Conservation (phyloP, 2,888 invertebrate species). For the Diaperis boleti region DNA sequence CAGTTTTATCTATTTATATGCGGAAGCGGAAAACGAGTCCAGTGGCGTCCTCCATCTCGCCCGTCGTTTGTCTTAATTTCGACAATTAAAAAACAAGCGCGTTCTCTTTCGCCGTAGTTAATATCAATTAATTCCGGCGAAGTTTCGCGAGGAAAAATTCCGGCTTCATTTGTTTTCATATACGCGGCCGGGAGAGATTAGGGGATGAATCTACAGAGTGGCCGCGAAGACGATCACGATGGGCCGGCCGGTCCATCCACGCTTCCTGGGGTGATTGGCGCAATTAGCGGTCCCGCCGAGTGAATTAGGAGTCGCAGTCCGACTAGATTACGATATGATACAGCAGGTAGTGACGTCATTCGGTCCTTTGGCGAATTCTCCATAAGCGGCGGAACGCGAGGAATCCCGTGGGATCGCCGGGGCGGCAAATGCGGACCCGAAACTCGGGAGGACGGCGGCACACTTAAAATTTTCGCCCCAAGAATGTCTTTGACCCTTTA, state of each 20-base stretch:
- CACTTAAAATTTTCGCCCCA: slow-evolving; percentile 25
- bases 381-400: slow-evolving; percentile 34
- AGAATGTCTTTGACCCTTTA: slow-evolving; percentile 32
- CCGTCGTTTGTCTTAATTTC: slow-evolving; percentile 38
- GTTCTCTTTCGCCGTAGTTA: slow-evolving; percentile 49
- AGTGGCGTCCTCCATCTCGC: slow-evolving; percentile 7
- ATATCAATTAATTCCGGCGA: slow-evolving; percentile 52
- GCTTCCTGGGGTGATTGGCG: slow-evolving; percentile 9
- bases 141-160: slow-evolving; percentile 31
- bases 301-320: slow-evolving; percentile 29
- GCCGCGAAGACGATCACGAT: too few species aligned
- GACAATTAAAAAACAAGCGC: slow-evolving; percentile 39
- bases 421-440: slow-evolving; percentile 28
- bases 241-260: too few species aligned
- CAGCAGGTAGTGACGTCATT: slow-evolving; percentile 13
- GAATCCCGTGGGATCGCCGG: slow-evolving; percentile 27
- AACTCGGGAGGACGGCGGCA: slow-evolving; percentile 28
- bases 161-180: slow-evolving; percentile 40
- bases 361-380: slow-evolving; percentile 33
- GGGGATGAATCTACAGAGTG: too few species aligned
- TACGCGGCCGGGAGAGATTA: slow-evolving; percentile 5
- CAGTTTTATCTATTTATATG: slow-evolving; percentile 13
- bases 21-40: slow-evolving; percentile 1
- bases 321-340: slow-evolving; percentile 33
- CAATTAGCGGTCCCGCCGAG: slow-evolving; percentile 31